Conservation (phyloP, 1,140 invertebrate species). For the Bradysia coprophila region DNA sequence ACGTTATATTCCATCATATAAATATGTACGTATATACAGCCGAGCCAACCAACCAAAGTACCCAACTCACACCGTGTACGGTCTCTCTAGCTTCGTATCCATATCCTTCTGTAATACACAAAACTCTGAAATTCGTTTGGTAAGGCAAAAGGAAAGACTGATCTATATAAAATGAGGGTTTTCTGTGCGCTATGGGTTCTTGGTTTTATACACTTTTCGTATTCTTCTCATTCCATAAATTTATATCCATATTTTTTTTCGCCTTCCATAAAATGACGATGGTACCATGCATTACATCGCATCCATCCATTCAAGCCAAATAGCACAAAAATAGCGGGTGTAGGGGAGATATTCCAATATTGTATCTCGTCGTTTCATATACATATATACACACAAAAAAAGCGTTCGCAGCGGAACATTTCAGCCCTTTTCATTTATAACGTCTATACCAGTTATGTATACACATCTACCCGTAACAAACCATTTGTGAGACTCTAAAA, state of each 20-base stretch:
- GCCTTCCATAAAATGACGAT: too few relatives aligned
- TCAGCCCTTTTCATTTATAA: too few relatives aligned
- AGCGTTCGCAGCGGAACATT: too few relatives aligned
- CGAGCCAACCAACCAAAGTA: too few relatives aligned
- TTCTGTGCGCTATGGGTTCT: neutral
- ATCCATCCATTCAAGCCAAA: neutral
- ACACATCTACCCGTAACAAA: neutral
- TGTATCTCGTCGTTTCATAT: too few relatives aligned
- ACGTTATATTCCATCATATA: neutral
- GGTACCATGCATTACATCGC: neutral
- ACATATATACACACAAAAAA: too few relatives aligned
- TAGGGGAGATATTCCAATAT: too few relatives aligned
- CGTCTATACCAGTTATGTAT: too few relatives aligned
- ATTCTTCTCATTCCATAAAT: neutral
- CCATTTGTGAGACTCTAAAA: neutral
- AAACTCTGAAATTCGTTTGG: neutral
- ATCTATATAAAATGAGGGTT: neutral
- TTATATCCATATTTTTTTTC: too few relatives aligned
- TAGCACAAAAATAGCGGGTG: neutral
- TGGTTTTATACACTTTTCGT: neutral
- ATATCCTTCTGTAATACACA: neutral
- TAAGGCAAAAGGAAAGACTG: neutral
- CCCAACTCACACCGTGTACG: too few relatives aligned
- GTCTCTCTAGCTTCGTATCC: neutral
- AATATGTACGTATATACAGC: too few relatives aligned